These are phyloP conservation scores for Drosophila micromelanica DNA, from an alignment of 1,140 invertebrate genomes.

Conservation along the genomic window DNA sequence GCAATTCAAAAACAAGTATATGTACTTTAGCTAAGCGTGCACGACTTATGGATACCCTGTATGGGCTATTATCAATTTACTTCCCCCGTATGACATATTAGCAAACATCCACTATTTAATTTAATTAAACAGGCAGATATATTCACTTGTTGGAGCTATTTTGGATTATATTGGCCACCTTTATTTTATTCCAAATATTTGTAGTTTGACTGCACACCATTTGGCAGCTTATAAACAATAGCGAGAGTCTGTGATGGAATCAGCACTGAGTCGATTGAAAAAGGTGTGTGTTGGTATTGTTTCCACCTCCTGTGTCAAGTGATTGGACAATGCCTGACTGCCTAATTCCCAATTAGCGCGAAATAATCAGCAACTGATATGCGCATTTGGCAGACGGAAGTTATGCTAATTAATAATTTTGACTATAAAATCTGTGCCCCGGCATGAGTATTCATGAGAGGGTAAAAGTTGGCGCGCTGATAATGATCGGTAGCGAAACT, in stretches of 20 bases:
- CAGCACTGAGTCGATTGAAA: neutral
- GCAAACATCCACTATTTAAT: too few species aligned
- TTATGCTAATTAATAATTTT: constrained; percentile 72
- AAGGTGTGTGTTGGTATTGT: neutral
- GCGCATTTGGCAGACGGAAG: constrained; percentile 63
- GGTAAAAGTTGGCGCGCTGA: constrained; percentile 48
- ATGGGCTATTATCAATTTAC: too few species aligned
- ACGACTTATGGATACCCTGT: neutral
- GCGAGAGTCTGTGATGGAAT: constrained; percentile 43
- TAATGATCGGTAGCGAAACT: constrained; percentile 55
- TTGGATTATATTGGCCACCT: too few species aligned
- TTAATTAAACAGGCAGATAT: too few species aligned
- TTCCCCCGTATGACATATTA: too few species aligned
- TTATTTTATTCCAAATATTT: too few species aligned
- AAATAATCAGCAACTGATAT: constrained; percentile 48
- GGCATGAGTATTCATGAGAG: constrained; percentile 14
- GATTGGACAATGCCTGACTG: constrained; percentile 10
- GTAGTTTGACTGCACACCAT: constrained; percentile 31
- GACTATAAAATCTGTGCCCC: constrained; percentile 40
- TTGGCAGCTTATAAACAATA: constrained; percentile 52
- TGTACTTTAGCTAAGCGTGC: too few species aligned
- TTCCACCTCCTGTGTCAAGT: constrained; percentile 13
- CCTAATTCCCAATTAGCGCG: constrained; percentile 61
- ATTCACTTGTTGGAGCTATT: too few species aligned
- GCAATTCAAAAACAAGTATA: constrained; percentile 7